Evolutionary conservation across 2,797 vertebrate genomes (phyloP).

Genomic region (Centroberyx gerrardi): DNA sequence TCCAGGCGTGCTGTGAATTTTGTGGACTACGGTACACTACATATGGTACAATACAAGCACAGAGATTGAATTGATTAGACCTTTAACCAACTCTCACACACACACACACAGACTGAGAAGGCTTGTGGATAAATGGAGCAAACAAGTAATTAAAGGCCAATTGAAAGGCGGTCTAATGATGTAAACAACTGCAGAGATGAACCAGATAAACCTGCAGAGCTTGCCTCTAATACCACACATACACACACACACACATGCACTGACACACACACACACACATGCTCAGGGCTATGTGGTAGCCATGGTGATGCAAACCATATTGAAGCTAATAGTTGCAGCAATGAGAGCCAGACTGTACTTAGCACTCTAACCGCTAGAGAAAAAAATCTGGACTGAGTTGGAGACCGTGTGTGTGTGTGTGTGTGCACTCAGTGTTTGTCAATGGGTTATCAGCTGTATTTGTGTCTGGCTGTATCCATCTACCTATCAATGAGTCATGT

Average conservation of each 20-base stretch:
- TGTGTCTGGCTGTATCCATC: too few species aligned
- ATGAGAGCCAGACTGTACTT: slow-evolving; percentile 38
- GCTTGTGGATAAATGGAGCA: slow-evolving; percentile 2
- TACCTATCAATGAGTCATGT: not conserved
- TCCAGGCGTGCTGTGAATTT: not conserved
- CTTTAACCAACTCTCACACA: slow-evolving; percentile 11
- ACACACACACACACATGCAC: not conserved
- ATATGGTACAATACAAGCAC: not conserved
- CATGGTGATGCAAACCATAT: slow-evolving; percentile 53
- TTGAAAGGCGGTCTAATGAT: slow-evolving; percentile 48
- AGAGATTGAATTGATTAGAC: slow-evolving; percentile 6
- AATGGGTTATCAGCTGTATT: too few species aligned
- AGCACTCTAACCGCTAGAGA: slow-evolving; percentile 24
- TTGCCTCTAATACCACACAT: slow-evolving; percentile 29
- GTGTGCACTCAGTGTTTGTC: not conserved
- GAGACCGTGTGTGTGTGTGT: not conserved
- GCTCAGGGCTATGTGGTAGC: slow-evolving; percentile 34
- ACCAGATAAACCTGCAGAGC: slow-evolving; percentile 77
- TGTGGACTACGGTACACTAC: not conserved
- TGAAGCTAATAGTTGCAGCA: slow-evolving; percentile 35
- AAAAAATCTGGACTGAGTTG: slow-evolving; percentile 9
- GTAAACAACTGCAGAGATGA: slow-evolving; percentile 63
- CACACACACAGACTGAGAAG: slow-evolving; percentile 4
- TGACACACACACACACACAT: not conserved
- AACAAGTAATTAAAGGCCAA: slow-evolving; percentile 55